These are phyloP conservation scores for Lepidurus packardi DNA, from an alignment of 1,140 invertebrate species.

Conservation along the genomic window DNA sequence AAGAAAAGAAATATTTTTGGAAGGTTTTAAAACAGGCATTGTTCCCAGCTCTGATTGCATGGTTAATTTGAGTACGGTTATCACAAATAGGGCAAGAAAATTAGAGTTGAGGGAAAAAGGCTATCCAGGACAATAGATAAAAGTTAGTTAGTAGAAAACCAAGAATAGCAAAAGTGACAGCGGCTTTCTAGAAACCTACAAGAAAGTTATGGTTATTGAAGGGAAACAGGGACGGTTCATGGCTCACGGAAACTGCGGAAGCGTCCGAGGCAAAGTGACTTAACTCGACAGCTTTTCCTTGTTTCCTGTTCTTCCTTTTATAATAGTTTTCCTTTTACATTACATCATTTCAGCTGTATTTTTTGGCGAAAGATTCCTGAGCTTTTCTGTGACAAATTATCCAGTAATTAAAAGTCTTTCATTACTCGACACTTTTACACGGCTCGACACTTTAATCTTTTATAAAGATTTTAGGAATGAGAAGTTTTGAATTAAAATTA, in stretches of 20 bases:
- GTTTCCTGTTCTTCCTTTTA: neutral
- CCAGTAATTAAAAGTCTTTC: too few species aligned
- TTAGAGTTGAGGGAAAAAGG: neutral
- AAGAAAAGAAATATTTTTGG: neutral
- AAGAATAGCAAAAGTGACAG: neutral
- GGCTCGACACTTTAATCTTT: too few species aligned
- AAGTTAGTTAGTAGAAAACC: neutral
- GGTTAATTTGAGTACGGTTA: neutral
- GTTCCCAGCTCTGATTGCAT: neutral
- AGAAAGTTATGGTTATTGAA: conserved; percentile 18
- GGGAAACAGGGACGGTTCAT: conserved; percentile 17
- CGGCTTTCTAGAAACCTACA: conserved; percentile 3
- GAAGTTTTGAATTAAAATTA: too few species aligned
- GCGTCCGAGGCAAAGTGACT: neutral
- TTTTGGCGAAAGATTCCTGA: too few species aligned
- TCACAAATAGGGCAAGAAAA: neutral
- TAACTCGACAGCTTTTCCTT: neutral
- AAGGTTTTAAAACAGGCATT: neutral
- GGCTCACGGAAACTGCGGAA: conserved; percentile 8
- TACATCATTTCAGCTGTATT: too few species aligned
- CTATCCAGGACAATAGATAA: neutral
- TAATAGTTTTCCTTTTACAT: too few species aligned
- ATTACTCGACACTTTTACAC: too few species aligned
- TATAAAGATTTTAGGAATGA: too few species aligned
- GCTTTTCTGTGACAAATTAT: too few species aligned